Evolutionary conservation across 2,113 vertebrate genomes (phyloP), one percentile per base, ranked within the genome.

Genomic region (Archocentrus centrarchus): DNA sequence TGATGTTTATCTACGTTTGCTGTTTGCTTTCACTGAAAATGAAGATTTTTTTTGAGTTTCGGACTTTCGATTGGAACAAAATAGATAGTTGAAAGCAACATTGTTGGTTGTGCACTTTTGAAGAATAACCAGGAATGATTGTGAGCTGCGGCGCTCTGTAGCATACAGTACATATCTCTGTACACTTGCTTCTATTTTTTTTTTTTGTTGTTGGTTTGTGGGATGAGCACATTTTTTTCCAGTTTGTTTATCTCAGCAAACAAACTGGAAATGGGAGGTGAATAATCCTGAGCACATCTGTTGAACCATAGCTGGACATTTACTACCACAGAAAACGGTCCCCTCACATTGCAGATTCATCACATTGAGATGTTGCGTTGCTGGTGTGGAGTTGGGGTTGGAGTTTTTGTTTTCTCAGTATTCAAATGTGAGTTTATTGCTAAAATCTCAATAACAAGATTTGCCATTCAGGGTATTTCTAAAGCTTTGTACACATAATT

Each of bases 401-500:
- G 47, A 47, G 47, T 53, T 73, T 73, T 7, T n/a, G 57, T 30
- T 59, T 50, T 68, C 13, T 57, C 66, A 84, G 75, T 86, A 35
- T 86, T 84, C 30, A 62, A 20, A 55, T 17, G 41, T 80, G 37
- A 59, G 22, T 57, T 53, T 32, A 15, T 55, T 32, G 39, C 47
- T 86, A 7, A 84, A 77, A 41, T 44, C 1, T 75, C 3, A 47
- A 5, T 5, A 47, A 59, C 53, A 50, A 32, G 68, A 9, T 50
- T 88, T 68, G 81, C 73, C 64, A 10, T 86, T 92, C 83, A 91
- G 89, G 86, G 82, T 87, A 66, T 91, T 91, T 92, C 77, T 87
- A 85, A 89, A 82, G 66, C 87, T 85, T 88, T 90, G 18, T 88
- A 82, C 76, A n/a, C 55, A 35, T n/a, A 76, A 78, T 83, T 89